A percentile compares a stretch with the other conserved stretches of the same genome.
Evolutionary conservation across 1,140 invertebrate genomes (phyloP).

Genomic region (Nasonia longicornis): DNA sequence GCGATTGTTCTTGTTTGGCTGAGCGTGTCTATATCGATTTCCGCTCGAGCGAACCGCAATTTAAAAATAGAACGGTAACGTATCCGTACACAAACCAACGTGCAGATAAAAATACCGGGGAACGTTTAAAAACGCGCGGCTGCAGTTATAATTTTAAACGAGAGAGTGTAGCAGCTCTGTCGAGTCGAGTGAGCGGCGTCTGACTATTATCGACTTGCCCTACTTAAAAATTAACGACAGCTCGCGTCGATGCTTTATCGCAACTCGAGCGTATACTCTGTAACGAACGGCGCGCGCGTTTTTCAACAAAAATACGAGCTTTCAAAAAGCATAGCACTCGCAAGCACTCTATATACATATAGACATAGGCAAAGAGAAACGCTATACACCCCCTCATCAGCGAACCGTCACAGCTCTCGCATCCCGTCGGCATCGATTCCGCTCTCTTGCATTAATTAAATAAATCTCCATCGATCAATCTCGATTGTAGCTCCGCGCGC

Average conservation of each 20-base stretch:
- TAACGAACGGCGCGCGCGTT: not conserved
- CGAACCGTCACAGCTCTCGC: not conserved
- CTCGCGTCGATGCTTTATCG: not conserved
- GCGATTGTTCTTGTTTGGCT: not conserved
- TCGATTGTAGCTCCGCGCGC: not conserved
- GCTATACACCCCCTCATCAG: not conserved
- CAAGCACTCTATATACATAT: too few species aligned
- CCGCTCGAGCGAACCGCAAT: too few species aligned
- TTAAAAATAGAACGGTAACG: too few species aligned
- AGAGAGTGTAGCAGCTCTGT: not conserved
- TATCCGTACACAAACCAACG: too few species aligned
- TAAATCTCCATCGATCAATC: constrained; percentile 3
- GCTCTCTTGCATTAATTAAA: not conserved
- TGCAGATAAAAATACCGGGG: not conserved
- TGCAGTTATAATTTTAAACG: not conserved
- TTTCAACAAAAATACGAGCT: not conserved
- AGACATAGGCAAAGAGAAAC: not conserved
- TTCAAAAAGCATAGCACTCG: not conserved
- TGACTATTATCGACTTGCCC: not conserved
- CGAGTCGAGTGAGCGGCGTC: not conserved
- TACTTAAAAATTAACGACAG: not conserved
- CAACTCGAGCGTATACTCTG: not conserved
- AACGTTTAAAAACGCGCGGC: not conserved
- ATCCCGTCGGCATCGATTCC: not conserved
- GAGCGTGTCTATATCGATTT: not conserved